Percentiles rank a stretch among this genome's conserved stretches.
Evolutionary conservation across 1,140 invertebrate species (phyloP).

Genomic region (Trichomalopsis sarcophagae): DNA sequence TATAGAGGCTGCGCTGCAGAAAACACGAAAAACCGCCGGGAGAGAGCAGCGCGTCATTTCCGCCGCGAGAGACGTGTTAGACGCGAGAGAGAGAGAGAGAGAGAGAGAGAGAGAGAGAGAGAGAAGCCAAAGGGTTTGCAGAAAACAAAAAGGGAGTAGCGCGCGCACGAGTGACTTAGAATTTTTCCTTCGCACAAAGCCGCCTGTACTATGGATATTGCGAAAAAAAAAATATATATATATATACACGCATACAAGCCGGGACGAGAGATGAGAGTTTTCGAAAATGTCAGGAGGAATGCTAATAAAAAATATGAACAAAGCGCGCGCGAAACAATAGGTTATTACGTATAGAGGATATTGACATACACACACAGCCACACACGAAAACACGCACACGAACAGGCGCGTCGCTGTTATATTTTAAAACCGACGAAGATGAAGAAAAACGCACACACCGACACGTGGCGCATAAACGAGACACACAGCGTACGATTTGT

Average conservation of each 20-base stretch:
- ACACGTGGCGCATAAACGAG: neutral
- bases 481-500: conserved; percentile 47
- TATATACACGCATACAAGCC: neutral
- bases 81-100: no score
- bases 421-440: conserved; percentile 49
- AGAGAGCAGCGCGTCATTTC: neutral
- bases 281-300: neutral
- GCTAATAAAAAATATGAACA: neutral
- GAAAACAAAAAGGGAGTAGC: neutral
- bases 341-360: neutral
- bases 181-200: conserved; percentile 26
- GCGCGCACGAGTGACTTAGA: neutral
- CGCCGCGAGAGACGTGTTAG: neutral
- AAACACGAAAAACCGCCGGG: neutral
- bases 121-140: neutral
- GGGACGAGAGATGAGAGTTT: neutral
- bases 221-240: neutral
- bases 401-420: conserved; percentile 43
- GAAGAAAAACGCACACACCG: neutral
- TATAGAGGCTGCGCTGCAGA: neutral
- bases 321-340: neutral
- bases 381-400: neutral
- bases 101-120: no score
- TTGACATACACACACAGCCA: neutral
- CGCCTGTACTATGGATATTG: no score